phyloP scores from a whole-genome alignment of 2,113 vertebrate species.

The Stercorarius parasiticus region DNA sequence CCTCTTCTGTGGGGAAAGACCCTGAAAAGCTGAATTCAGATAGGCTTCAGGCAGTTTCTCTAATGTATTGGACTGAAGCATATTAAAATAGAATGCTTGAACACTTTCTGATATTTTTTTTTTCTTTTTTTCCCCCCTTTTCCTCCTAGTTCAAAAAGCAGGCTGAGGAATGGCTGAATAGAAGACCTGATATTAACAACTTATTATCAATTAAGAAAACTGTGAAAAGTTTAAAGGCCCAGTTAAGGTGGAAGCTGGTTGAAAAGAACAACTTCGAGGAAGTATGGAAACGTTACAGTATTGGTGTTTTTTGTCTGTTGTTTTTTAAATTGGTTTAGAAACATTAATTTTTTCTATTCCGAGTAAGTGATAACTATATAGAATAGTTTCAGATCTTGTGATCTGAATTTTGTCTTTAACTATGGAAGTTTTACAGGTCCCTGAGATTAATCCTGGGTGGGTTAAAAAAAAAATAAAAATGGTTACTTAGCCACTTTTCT shows the following conservation, averaged over 20 bases:
- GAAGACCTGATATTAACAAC: conserved; percentile 62
- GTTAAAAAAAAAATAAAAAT: neutral
- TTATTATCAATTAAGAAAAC: conserved; percentile 77
- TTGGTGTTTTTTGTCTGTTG: neutral
- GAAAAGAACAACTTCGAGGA: conserved; percentile 80
- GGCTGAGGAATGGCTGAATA: conserved; percentile 68
- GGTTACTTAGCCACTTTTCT: neutral
- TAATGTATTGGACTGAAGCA: neutral
- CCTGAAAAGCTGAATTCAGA: neutral
- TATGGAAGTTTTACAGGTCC: neutral
- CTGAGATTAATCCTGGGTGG: neutral
- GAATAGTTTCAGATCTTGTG: neutral
- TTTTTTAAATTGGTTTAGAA: neutral
- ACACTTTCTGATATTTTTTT: neutral
- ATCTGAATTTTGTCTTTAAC: neutral
- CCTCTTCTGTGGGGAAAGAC: neutral
- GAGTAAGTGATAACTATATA: neutral
- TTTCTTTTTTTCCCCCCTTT: neutral
- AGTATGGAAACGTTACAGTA: conserved; percentile 28
- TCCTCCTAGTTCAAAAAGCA: conserved; percentile 74
- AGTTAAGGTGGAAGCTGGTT: conserved; percentile 77
- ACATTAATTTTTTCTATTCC: neutral
- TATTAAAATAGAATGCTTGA: neutral
- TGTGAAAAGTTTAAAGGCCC: conserved; percentile 73
- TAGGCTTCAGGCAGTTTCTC: neutral